These are phyloP conservation scores for Protonibea diacanthus DNA, from an alignment of 2,797 vertebrate species.

Conservation along the genomic window DNA sequence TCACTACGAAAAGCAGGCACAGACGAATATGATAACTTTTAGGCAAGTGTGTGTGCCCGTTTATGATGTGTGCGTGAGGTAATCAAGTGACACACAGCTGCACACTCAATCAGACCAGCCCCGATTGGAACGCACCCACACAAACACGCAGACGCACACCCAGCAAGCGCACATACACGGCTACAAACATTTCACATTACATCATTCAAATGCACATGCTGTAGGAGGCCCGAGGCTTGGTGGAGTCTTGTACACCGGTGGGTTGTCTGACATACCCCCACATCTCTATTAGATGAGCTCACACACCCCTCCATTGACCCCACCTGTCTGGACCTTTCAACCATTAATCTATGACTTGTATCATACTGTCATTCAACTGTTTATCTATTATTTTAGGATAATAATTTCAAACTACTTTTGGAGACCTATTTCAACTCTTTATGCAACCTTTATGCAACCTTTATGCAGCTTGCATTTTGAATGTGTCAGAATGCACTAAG, in stretches of 20 bases:
- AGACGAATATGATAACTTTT: constrained; percentile 47
- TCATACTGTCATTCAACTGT: neutral
- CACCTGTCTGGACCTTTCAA: neutral
- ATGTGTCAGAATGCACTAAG: neutral
- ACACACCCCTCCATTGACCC: neutral
- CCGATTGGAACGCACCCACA: constrained; percentile 18
- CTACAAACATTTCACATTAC: constrained; percentile 1
- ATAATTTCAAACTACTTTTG: neutral
- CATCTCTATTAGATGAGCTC: neutral
- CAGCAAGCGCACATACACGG: neutral
- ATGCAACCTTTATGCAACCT: too few relatives aligned
- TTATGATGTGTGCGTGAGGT: constrained; percentile 15
- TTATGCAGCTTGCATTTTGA: neutral
- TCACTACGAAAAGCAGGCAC: constrained; percentile 42
- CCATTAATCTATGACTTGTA: neutral
- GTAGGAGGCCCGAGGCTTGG: neutral
- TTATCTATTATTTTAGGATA: neutral
- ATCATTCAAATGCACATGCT: neutral
- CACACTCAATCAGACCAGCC: constrained; percentile 69
- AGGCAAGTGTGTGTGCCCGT: constrained; percentile 1
- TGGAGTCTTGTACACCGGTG: neutral
- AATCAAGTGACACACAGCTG: constrained; percentile 75
- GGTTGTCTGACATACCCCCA: neutral
- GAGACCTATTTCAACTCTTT: too few relatives aligned
- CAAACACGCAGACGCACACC: constrained; percentile 7